A percentile compares a stretch with the other conserved stretches of the same genome.
Conservation (phyloP, 2,113 vertebrate species). For the Muscicapa adusta region DNA sequence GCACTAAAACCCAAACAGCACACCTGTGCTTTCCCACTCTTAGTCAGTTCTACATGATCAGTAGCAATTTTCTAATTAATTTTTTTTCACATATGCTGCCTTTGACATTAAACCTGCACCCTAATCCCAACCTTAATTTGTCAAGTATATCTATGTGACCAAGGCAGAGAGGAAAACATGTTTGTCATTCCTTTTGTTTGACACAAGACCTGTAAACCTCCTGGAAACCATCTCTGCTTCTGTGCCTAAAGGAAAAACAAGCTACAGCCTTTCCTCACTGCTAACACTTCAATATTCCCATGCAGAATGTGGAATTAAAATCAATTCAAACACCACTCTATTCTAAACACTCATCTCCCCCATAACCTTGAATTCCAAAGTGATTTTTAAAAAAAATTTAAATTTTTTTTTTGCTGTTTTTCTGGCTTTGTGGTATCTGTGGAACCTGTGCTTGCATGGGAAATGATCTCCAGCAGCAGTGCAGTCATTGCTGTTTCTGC, state of each 20-base stretch:
- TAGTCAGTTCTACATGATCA: background rate
- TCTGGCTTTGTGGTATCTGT: background rate
- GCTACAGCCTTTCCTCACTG: background rate
- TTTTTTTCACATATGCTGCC: background rate
- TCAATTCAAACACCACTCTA: background rate
- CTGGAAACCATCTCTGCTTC: background rate
- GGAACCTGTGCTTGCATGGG: rapidly evolving
- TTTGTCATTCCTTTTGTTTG: background rate
- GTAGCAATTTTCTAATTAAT: background rate
- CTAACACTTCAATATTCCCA: background rate
- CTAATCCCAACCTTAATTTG: background rate
- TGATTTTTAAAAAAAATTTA: too few relatives aligned
- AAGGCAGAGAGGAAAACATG: background rate
- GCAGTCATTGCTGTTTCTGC: background rate
- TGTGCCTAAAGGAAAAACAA: background rate
- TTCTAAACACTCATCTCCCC: background rate
- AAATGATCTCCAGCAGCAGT: background rate
- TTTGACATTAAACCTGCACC: background rate
- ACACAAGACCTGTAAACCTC: background rate
- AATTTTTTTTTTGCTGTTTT: background rate
- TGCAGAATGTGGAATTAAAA: background rate
- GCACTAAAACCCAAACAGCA: background rate
- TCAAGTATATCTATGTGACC: background rate
- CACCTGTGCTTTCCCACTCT: background rate
- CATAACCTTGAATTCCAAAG: background rate